Evolutionary conservation across 2,797 vertebrate species (phyloP).

Genomic region (Chaenodraco wilsoni): DNA sequence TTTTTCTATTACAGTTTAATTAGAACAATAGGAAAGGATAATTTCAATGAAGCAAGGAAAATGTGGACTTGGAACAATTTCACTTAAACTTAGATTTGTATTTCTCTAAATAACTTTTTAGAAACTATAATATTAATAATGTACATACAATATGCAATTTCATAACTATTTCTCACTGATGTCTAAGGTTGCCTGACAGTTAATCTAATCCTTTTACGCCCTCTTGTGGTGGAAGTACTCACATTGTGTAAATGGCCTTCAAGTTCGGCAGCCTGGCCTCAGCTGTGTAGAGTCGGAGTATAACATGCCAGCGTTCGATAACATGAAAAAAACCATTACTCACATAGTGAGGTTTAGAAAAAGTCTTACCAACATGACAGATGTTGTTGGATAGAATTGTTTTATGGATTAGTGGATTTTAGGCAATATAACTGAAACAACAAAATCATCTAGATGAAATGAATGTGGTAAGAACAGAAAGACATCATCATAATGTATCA

Average conservation of each 20-base stretch:
- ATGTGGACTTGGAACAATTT: conserved; percentile 4
- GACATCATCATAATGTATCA: background rate
- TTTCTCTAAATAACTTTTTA: background rate
- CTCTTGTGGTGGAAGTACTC: conserved; percentile 64
- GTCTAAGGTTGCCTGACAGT: background rate
- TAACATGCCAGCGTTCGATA: background rate
- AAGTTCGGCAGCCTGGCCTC: background rate
- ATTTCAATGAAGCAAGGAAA: conserved; percentile 34
- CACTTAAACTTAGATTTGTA: background rate
- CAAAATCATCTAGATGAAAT: background rate
- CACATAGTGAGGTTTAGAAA: background rate
- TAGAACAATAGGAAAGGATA: conserved; percentile 12
- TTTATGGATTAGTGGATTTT: background rate
- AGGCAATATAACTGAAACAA: background rate
- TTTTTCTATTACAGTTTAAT: conserved; percentile 37
- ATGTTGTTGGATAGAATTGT: background rate
- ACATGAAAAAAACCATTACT: background rate
- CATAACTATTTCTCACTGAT: background rate
- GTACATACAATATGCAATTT: background rate
- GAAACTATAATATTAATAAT: conserved; percentile 3
- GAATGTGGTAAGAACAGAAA: background rate
- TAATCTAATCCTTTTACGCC: conserved; percentile 41
- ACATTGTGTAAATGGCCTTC: background rate
- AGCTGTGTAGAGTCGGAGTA: background rate
- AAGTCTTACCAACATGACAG: background rate